Base-by-base conservation (phyloP, 2,888 invertebrate genomes). In the Napeogenes inachia region DNA sequence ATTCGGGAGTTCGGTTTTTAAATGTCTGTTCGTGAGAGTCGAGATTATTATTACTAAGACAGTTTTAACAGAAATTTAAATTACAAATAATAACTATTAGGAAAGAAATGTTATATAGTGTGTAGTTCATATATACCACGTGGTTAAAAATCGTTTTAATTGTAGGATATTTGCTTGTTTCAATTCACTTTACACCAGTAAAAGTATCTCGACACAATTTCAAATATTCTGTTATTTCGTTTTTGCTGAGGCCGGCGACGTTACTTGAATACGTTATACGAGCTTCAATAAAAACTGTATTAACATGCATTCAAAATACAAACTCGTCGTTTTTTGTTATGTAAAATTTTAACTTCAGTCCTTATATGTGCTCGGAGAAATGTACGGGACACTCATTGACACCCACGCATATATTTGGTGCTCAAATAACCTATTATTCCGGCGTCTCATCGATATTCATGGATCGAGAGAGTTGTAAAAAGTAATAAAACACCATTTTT, bases 401-500 rank as follows among this genome's bases (percentile, higher is more conserved):
- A 88, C 88, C 87, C 85, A 87, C 87, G 80, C 84, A 71, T 72
- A 75, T 79, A 78, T 73, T 81, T 77, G 76, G 76, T 71, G 71
- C 71, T 71, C 73, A 60, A 72, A 75, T 73, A 72, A 74, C 75
- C 80, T 81, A 84, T 85, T 84, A 85, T 85, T 80, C 75, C 80
- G 78, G 75, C 77, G 75, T 75, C 82, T 82, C 83, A 82, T 85
- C 85, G 84, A 85, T 85, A 87, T 83, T 84, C 84, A 84, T 82
- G 81, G 80, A 77, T 71, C 75, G 78, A 74, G 76, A 76, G 77
- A 75, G 84, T 78, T 84, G 85, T 89, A 87, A 88, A 88, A 83
- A 71, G 84, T 74, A 84, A 89, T 90, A 90, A 89, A 89, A 85
- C 87, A 84, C 85, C 82, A 87, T 87, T 88, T 89, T 89, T 89